Evolutionary conservation across 2,113 vertebrate genomes (phyloP), one percentile per base, ranked within the genome.

Genomic region (Siniperca chuatsi): DNA sequence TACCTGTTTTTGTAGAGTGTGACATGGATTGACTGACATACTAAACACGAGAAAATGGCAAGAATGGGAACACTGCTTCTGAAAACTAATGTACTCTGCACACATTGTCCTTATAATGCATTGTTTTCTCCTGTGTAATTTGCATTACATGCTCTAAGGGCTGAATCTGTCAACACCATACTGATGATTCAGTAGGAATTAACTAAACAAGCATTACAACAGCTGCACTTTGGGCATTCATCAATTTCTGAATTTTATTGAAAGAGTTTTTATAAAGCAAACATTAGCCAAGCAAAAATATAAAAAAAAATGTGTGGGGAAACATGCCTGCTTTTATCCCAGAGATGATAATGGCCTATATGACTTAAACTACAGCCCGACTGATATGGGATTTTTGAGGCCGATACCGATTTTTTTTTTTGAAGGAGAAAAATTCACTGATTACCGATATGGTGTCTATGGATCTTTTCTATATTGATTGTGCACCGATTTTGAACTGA

Each of bases 151-250:
- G 60, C 67, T 57, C 25, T 1, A 6, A 77, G 57, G 78, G 69
- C 64, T 62, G 65, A 68, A 8, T 46, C 67, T 55, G 50, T 68
- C 37, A 66, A 13, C 37, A 8, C 1, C 23, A 18, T 6, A 15
- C 78, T 70, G 65, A 61, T 57, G 67, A 78, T 67, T 75, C 35
- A 55, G 12, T 29, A n/a, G 75, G 46, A 60, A n/a, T 23, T 4
- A 83, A 55, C 13, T 12, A 2, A 79, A 74, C 20, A 1, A 16
- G 23, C 8, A 33, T 52, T 16, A 10, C 48, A 64, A 6, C 4
- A 0, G 2, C 21, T 64, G 68, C 29, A 33, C 7, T 25, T 9
- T 11, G 6, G 18, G 7, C n/a, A 33, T 50, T 69, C 8, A 60
- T 46, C n/a, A 60, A 20, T 52, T 50, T 50, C 44, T 16, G 44